phyloP scores from a whole-genome alignment of 1,140 invertebrate species.

The Listronotus oregonensis region DNA sequence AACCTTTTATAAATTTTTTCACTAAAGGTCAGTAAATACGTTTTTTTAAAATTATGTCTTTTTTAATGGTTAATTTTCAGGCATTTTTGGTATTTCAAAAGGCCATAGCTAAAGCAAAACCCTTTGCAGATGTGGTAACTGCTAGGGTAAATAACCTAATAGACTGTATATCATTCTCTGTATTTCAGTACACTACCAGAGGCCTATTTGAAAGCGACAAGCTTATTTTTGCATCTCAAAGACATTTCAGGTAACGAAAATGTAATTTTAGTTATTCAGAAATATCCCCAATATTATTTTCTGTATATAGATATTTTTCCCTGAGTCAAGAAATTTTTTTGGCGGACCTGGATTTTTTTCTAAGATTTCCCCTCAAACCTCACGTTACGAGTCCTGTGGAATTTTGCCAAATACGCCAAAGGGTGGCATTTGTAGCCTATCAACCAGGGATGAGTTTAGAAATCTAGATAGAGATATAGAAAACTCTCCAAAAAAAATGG shows the following conservation, averaged over 20 bases:
- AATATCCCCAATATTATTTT: conserved; percentile 1
- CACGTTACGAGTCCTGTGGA: conserved; percentile 92
- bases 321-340: conserved; percentile 84
- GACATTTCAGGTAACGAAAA: conserved; percentile 80
- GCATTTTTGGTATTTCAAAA: conserved; percentile 98
- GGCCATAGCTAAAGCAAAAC: conserved; percentile 86
- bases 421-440: conserved; percentile 92
- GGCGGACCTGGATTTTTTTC: conserved; percentile 85
- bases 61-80: conserved; percentile 58
- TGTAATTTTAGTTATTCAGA: not conserved
- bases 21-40: conserved; percentile 72
- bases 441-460: conserved; percentile 88
- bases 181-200: conserved; percentile 92
- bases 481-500: conserved; percentile 91
- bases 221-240: conserved; percentile 93
- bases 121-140: conserved; percentile 78
- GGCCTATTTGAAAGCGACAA: conserved; percentile 97
- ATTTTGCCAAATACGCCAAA: conserved; percentile 90
- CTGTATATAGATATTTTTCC: conserved; percentile 74
- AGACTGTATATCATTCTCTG: conserved; percentile 92
- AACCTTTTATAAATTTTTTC: conserved; percentile 97
- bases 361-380: conserved; percentile 91
- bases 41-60: conserved; percentile 4
- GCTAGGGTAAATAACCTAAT: conserved; percentile 86
- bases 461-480: conserved; percentile 96